Evolutionary conservation across 2,888 invertebrate genomes (phyloP).

Genomic region (Amblyteles armatorius): DNA sequence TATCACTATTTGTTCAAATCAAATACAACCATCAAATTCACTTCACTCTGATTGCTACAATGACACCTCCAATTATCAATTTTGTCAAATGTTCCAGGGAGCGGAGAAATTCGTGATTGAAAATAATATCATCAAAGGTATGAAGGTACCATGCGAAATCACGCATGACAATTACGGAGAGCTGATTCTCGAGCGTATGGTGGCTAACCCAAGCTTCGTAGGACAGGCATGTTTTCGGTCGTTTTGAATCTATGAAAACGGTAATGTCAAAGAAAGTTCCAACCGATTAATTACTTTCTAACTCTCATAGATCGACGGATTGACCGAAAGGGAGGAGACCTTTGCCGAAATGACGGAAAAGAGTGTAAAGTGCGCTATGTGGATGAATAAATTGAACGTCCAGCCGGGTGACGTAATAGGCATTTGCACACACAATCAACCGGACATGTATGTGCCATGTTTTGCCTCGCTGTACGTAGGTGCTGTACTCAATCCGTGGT

Average conservation of each 20-base stretch:
- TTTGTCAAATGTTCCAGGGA: conserved; percentile 31
- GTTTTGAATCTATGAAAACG: not conserved
- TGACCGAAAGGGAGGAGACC: conserved; percentile 71
- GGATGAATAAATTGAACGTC: conserved; percentile 76
- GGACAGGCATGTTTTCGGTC: conserved; percentile 69
- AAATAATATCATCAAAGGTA: conserved; percentile 71
- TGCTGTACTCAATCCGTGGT: conserved; percentile 78
- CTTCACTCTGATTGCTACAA: too few species aligned
- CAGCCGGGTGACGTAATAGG: conserved; percentile 73
- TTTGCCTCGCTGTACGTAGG: conserved; percentile 75
- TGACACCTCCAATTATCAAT: too few species aligned
- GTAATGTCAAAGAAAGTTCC: not conserved
- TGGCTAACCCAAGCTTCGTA: conserved; percentile 66
- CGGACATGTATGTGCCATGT: conserved; percentile 76
- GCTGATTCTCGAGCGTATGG: conserved; percentile 67
- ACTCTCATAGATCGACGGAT: conserved; percentile 72
- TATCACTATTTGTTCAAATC: too few species aligned
- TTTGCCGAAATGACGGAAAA: conserved; percentile 73
- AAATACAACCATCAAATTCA: too few species aligned
- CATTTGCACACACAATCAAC: conserved; percentile 75
- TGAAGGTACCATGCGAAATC: not conserved
- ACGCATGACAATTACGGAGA: conserved; percentile 67
- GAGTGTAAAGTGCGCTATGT: conserved; percentile 77
- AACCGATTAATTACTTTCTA: not conserved
- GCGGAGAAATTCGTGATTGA: conserved; percentile 62